Evolutionary conservation across 1,140 invertebrate genomes (phyloP).

Genomic region (Apis laboriosa): DNA sequence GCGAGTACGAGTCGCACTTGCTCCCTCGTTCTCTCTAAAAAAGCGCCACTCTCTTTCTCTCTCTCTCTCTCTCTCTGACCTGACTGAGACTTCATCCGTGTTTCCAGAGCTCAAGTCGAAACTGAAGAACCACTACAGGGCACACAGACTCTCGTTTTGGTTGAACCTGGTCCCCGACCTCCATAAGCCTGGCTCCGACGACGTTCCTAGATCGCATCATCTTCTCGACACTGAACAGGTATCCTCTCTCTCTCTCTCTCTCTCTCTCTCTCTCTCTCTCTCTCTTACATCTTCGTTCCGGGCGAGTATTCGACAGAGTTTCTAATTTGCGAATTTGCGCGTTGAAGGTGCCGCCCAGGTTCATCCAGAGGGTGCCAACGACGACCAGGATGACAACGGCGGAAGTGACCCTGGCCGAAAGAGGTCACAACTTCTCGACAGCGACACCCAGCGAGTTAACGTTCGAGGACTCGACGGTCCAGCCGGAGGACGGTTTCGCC

Average conservation of each 20-base stretch:
- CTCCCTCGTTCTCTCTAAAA: not conserved
- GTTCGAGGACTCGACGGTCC: constrained; percentile 79
- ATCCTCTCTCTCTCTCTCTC: not conserved
- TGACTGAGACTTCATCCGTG: constrained; percentile 22
- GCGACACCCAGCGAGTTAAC: constrained; percentile 72
- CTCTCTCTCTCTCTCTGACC: not conserved
- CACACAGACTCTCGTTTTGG: constrained; percentile 97
- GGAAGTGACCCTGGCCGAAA: constrained; percentile 70
- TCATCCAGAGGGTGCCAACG: constrained; percentile 77
- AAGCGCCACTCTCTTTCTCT: not conserved
- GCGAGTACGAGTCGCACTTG: constrained; percentile 4
- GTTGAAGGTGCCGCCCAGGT: constrained; percentile 75
- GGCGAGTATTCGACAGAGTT: too few relatives aligned
- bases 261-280: too few relatives aligned
- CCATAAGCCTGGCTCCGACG: constrained; percentile 93
- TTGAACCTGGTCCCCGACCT: constrained; percentile 96
- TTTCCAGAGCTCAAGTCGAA: constrained; percentile 91
- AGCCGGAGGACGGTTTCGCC: constrained; percentile 91
- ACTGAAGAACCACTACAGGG: constrained; percentile 96
- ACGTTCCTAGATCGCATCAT: constrained; percentile 92
- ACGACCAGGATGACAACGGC: constrained; percentile 70
- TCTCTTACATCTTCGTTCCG: too few relatives aligned
- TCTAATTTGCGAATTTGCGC: too few relatives aligned
- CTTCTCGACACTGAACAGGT: constrained; percentile 89
- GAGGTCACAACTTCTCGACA: constrained; percentile 65